Evolutionary conservation across 2,888 invertebrate species (phyloP).

Genomic region (Pandemis heparana): DNA sequence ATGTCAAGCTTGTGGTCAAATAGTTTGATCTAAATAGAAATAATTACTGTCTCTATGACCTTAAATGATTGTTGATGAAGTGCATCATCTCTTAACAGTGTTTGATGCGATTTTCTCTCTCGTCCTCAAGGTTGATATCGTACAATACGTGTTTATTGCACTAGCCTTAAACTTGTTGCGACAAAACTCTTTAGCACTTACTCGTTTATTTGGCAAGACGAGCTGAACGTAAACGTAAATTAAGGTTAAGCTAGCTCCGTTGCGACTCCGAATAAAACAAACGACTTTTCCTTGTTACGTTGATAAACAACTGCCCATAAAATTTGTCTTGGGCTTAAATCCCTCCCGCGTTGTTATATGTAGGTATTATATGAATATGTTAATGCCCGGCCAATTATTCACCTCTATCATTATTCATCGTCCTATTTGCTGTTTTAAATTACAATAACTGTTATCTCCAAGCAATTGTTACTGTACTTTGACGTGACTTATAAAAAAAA

Average conservation of each 20-base stretch:
- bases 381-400: not conserved
- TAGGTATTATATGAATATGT: slow-evolving; percentile 7
- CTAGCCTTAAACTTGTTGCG: slow-evolving; percentile 3
- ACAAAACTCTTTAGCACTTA: slow-evolving; percentile 2
- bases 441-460: slow-evolving; percentile 22
- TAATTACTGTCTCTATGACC: not conserved
- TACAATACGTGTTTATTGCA: not conserved
- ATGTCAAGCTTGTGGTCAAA: not conserved
- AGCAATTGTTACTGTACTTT: slow-evolving; percentile 38
- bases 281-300: slow-evolving; percentile 22
- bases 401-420: slow-evolving; percentile 6
- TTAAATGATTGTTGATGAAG: not conserved
- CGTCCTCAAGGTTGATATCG: no score
- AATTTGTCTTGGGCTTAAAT: slow-evolving; percentile 25
- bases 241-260: slow-evolving; percentile 28
- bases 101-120: not conserved
- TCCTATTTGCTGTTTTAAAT: slow-evolving; percentile 14
- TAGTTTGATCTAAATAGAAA: not conserved
- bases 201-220: slow-evolving; percentile 21
- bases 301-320: slow-evolving; percentile 23
- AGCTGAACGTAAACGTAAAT: slow-evolving; percentile 26
- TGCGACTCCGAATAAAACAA: slow-evolving; percentile 32
- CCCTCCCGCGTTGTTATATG: not conserved
- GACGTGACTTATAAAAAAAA: slow-evolving; percentile 9
- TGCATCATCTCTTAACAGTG: not conserved